These are phyloP conservation scores for Psittacula cyanocephala DNA, from an alignment of 2,113 vertebrate species.

Conservation along the genomic window DNA sequence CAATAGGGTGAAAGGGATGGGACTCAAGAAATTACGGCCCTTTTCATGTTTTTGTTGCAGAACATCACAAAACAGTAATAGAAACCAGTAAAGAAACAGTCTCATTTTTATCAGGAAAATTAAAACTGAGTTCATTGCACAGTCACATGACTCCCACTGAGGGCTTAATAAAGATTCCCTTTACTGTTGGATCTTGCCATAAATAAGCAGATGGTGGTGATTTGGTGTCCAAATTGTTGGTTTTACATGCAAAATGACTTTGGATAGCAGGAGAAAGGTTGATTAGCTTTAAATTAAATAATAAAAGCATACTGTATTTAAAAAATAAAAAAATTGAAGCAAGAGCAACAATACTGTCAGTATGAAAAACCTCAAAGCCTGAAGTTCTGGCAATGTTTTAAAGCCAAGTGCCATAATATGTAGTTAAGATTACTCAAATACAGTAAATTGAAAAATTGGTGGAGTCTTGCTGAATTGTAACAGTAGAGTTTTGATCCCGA, in stretches of 20 bases:
- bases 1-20: fast-evolving
- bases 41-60: not conserved
- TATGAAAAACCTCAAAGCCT: not conserved
- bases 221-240: not conserved
- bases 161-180: not conserved
- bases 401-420: not conserved
- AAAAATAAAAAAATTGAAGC: not conserved
- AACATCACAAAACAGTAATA: not conserved
- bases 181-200: not conserved
- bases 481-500: not conserved
- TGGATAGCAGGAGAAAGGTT: not conserved
- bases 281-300: not conserved
- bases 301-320: not conserved
- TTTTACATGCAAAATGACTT: constrained; percentile 3
- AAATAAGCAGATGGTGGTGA: constrained; percentile 9
- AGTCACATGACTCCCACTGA: not conserved
- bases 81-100: not conserved
- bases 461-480: not conserved
- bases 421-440: not conserved
- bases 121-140: not conserved
- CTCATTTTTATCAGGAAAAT: not conserved
- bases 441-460: not conserved
- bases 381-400: not conserved
- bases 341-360: not conserved
- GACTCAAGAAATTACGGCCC: not conserved